Base-by-base conservation (phyloP, 2,888 invertebrate species). In the Acanthosepion esculentum region DNA sequence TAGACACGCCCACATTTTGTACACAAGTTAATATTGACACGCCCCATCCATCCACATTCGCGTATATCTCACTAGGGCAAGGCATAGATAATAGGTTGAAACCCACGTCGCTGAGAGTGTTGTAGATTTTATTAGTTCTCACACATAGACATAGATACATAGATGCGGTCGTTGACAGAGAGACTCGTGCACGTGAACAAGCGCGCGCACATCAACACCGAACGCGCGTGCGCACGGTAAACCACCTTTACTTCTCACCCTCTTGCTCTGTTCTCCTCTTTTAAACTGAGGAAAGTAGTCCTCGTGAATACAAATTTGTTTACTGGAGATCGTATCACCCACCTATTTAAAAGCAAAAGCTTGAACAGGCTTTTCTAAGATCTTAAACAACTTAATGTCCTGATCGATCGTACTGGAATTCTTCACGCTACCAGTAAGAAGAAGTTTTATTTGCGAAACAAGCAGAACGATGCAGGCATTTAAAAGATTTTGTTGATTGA, bases 141-240 rank as follows among this genome's bases (percentile, higher is more conserved):
- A n/a, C 78, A 78, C 78, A 78, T 29, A 78, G n/a, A 5, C 33
- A 78, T 78, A 78, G 12, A 33, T n/a, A n/a, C 78, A 78, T 33
- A 78, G 78, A 78, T 78, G 23, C 78, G 33, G 18, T 78, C 78
- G 15, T n/a, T n/a, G 78, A 78, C 12, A 78, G n/a, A 78, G 78
- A 78, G 15, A 92, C 92, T 48, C 92, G 29, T 92, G 92, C 92
- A 53, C 92, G 92, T 50, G 92, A 48, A 48, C 92, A n/a, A 48
- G 29, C 92, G 92, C 92, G 48, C 48, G 92, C 92, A 20, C 26
- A 29, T 48, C 48, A 92, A 48, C 53, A 92, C 12, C 12, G 48
- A 29, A 50, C 29, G 29, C 53, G 29, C 92, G 29, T 92, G 92
- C 33, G 53, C 41, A 50, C 48, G 53, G 92, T 92, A 23, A 78